A percentile compares a stretch with the other conserved stretches of the same genome.
These are phyloP conservation scores for Todiramphus chloris DNA, from an alignment of 2,113 vertebrate genomes.

Conservation along the genomic window DNA sequence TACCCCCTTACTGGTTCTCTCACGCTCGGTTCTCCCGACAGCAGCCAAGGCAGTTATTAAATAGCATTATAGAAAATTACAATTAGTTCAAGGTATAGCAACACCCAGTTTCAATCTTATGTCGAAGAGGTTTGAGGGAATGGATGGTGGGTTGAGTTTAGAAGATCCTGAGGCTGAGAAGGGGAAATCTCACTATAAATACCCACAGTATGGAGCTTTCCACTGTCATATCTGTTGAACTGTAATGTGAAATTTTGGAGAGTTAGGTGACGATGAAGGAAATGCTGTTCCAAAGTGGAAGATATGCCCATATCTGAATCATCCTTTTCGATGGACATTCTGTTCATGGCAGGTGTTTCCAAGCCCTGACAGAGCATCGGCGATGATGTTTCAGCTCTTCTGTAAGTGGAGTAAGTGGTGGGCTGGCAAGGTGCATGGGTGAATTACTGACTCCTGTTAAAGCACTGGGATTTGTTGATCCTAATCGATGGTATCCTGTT, in stretches of 20 bases:
- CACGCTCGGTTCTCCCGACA: not conserved
- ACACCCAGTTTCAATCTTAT: not conserved
- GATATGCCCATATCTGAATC: not conserved
- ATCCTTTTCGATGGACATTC: fast-evolving
- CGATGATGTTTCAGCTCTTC: not conserved
- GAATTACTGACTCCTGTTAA: not conserved
- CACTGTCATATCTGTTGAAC: not conserved
- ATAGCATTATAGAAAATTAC: not conserved
- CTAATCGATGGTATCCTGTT: not conserved
- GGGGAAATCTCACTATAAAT: not conserved
- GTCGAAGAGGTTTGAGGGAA: not conserved
- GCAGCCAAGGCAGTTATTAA: not conserved
- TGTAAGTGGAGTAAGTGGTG: not conserved
- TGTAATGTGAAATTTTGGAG: not conserved
- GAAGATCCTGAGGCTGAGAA: not conserved
- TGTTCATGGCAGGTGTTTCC: not conserved
- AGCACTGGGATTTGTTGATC: not conserved
- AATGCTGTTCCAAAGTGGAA: not conserved
- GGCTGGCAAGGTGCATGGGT: fast-evolving
- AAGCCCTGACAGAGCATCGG: not conserved
- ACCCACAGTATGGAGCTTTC: not conserved
- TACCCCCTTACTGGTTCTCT: not conserved
- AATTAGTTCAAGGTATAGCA: not conserved
- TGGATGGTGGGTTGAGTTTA: not conserved
- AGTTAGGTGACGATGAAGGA: not conserved